phyloP scores from a whole-genome alignment of 2,888 invertebrate genomes.

The Colostygia pectinataria region DNA sequence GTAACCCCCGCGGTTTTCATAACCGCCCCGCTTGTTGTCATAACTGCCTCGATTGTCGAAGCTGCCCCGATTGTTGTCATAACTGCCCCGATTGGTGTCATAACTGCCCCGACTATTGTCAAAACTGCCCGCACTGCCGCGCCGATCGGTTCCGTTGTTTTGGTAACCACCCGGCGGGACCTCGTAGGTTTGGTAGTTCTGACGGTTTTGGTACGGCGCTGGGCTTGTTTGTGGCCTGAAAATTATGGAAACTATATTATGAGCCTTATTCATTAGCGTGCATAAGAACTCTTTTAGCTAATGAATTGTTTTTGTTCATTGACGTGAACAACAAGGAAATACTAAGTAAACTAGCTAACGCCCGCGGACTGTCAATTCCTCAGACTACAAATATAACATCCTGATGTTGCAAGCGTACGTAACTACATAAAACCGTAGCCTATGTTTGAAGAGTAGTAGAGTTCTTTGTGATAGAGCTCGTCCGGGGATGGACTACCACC shows the following conservation, averaged over 20 bases:
- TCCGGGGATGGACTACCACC: no score
- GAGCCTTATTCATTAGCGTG: no score
- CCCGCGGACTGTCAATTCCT: no score
- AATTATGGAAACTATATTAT: neutral
- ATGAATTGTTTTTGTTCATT: no score
- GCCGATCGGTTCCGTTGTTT: conserved; percentile 32
- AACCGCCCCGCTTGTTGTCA: conserved; percentile 31
- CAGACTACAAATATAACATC: no score
- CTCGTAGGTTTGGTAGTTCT: conserved; percentile 65
- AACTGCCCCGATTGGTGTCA: conserved; percentile 34
- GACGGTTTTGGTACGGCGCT: conserved; percentile 39
- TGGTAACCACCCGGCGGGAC: conserved; percentile 57
- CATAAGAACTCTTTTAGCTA: neutral
- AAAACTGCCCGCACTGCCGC: conserved; percentile 10
- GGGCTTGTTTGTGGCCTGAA: conserved; percentile 60
- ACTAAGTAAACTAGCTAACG: no score
- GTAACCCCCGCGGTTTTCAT: conserved; percentile 32
- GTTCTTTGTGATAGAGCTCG: no score
- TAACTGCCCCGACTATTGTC: conserved; percentile 20
- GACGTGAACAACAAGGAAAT: no score
- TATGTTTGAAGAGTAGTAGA: no score
- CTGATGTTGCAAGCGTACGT: no score
- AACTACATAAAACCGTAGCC: no score
- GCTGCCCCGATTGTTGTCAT: conserved; percentile 39
- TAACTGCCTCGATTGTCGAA: conserved; percentile 36